Percentiles rank a stretch among this genome's conserved stretches.
Conservation (phyloP, 2,113 vertebrate species). For the Gadus macrocephalus region DNA sequence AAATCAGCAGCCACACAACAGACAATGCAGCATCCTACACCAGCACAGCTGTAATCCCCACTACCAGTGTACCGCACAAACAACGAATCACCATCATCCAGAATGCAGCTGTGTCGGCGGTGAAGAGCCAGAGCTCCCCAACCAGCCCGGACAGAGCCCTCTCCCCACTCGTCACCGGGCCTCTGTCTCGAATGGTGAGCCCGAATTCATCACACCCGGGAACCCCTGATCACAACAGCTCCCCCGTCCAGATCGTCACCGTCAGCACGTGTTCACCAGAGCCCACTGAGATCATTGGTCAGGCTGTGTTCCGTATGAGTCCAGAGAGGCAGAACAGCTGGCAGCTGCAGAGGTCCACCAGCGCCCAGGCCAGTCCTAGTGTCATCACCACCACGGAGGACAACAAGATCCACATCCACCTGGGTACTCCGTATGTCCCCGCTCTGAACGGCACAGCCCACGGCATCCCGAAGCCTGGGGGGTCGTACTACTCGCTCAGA, state of each 20-base stretch:
- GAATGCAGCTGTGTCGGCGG: constrained; percentile 68
- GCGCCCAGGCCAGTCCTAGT: constrained; percentile 81
- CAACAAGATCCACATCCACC: constrained; percentile 97
- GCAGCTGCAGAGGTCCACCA: constrained; percentile 86
- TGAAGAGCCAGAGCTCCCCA: constrained; percentile 71
- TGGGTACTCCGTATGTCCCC: constrained; percentile 88
- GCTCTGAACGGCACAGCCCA: constrained; percentile 68
- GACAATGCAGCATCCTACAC: constrained; percentile 84
- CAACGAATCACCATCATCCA: constrained; percentile 95
- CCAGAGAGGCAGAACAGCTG: constrained; percentile 83
- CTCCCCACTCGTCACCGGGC: constrained; percentile 76
- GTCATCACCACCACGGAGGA: constrained; percentile 91
- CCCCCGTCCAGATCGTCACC: constrained; percentile 84
- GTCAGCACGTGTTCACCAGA: constrained; percentile 81
- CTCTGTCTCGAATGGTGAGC: constrained; percentile 74
- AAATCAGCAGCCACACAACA: constrained; percentile 87
- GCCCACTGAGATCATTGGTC: constrained; percentile 75
- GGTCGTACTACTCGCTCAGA: constrained; percentile 70
- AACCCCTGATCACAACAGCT: constrained; percentile 83
- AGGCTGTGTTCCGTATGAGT: constrained; percentile 78
- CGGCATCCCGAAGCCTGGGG: constrained; percentile 69
- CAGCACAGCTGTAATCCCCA: constrained; percentile 91
- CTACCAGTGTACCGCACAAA: constrained; percentile 80
- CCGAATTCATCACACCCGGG: constrained; percentile 82
- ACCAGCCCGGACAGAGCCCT: constrained; percentile 78